These are phyloP conservation scores for Gephyroberyx darwinii DNA, from an alignment of 2,797 vertebrate genomes.

Conservation along the genomic window DNA sequence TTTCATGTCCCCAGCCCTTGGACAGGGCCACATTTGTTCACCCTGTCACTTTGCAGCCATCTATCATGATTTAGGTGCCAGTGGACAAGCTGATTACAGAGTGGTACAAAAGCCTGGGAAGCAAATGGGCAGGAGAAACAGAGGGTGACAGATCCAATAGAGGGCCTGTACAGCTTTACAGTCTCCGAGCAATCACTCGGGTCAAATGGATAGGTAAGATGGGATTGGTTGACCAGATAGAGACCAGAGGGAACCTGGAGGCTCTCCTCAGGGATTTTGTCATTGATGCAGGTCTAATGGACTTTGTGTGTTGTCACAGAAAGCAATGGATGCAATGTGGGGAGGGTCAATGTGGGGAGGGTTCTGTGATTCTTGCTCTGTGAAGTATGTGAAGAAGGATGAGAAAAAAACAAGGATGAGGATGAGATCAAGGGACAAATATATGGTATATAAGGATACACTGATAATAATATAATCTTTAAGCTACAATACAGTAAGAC, in stretches of 20 bases:
- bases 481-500: no score
- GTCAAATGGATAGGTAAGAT: slow-evolving; percentile 49
- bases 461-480: not conserved
- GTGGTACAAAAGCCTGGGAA: slow-evolving; percentile 61
- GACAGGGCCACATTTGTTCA: slow-evolving; percentile 35
- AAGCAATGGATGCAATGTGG: slow-evolving; percentile 20
- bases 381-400: slow-evolving; percentile 7
- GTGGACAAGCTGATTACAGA: slow-evolving; percentile 67
- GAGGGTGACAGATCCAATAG: slow-evolving; percentile 63
- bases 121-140: slow-evolving; percentile 28
- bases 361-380: slow-evolving; percentile 7
- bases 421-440: not conserved
- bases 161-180: slow-evolving; percentile 32
- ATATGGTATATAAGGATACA: not conserved
- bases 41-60: slow-evolving; percentile 51
- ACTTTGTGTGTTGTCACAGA: slow-evolving; percentile 53
- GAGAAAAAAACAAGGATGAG: not conserved
- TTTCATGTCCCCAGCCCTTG: slow-evolving; percentile 24
- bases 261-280: slow-evolving; percentile 57
- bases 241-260: slow-evolving; percentile 23
- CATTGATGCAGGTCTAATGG: slow-evolving; percentile 53
- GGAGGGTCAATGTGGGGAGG: slow-evolving; percentile 6
- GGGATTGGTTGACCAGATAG: slow-evolving; percentile 46
- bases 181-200: slow-evolving; percentile 38
- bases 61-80: slow-evolving; percentile 65